These are phyloP conservation scores for Prunella strophiata DNA, from an alignment of 2,797 vertebrate species.

Conservation along the genomic window DNA sequence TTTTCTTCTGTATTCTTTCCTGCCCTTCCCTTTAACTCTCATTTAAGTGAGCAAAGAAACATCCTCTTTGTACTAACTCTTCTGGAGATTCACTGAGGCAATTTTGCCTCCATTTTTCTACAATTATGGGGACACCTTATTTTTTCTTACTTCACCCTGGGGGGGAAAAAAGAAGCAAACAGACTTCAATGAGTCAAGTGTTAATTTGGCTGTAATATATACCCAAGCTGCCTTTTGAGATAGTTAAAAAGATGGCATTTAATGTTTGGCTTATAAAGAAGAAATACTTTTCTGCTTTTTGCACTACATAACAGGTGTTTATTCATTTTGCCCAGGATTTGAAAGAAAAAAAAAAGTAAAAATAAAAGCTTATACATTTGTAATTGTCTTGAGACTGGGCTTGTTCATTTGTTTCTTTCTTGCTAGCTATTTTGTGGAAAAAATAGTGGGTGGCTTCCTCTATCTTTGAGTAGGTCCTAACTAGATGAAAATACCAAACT, in stretches of 20 bases:
- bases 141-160: constrained; percentile 58
- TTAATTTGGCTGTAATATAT: constrained; percentile 72
- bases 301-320: constrained; percentile 55
- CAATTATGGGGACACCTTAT: constrained; percentile 42
- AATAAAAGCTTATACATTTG: constrained; percentile 22
- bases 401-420: constrained; percentile 32
- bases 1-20: not conserved
- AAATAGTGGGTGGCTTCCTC: constrained; percentile 14
- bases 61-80: constrained; percentile 52
- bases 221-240: constrained; percentile 70
- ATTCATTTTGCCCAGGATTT: constrained; percentile 49
- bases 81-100: constrained; percentile 55
- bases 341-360: not conserved
- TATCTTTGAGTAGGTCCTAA: constrained; percentile 25
- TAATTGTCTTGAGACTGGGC: constrained; percentile 38
- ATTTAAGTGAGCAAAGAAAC: constrained; percentile 8
- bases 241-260: constrained; percentile 68
- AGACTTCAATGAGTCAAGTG: constrained; percentile 56
- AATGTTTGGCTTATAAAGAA: constrained; percentile 58
- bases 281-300: constrained; percentile 63
- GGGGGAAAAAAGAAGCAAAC: not conserved
- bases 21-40: not conserved
- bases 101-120: constrained; percentile 60
- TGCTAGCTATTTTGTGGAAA: constrained; percentile 37
- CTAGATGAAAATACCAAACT: constrained; percentile 30